phyloP scores from a whole-genome alignment of 1,140 invertebrate genomes.

The Drosophila littoralis region DNA sequence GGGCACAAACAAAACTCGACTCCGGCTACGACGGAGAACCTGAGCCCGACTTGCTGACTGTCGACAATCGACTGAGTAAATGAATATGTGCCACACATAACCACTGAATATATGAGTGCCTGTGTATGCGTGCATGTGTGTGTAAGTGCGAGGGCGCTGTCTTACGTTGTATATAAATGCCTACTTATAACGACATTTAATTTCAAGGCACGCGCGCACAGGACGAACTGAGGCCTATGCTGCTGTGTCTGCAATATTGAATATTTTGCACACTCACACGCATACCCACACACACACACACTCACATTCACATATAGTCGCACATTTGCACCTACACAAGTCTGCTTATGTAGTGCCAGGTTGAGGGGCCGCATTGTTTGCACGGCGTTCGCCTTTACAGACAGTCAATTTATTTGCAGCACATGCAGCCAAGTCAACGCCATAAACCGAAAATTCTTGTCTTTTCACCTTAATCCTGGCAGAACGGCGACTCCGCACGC shows the following conservation, averaged over 20 bases:
- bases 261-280: slow-evolving; percentile 59
- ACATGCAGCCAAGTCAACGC: slow-evolving; percentile 57
- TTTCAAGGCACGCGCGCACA: slow-evolving; percentile 74
- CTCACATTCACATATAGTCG: slow-evolving; percentile 3
- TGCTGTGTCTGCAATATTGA: slow-evolving; percentile 74
- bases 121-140: slow-evolving; percentile 18
- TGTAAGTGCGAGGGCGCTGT: slow-evolving; percentile 13
- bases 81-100: slow-evolving; percentile 45
- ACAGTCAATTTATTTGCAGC: slow-evolving; percentile 79
- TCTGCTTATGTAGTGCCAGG: slow-evolving; percentile 70
- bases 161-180: slow-evolving; percentile 76
- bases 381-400: slow-evolving; percentile 54
- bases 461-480: slow-evolving; percentile 72
- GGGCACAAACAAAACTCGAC: slow-evolving; percentile 23
- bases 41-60: slow-evolving; percentile 34
- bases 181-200: slow-evolving; percentile 82
- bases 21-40: slow-evolving; percentile 11
- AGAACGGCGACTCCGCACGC: background rate
- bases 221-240: slow-evolving; percentile 40
- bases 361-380: slow-evolving; percentile 55
- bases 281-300: slow-evolving; percentile 28
- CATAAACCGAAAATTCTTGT: slow-evolving; percentile 56
- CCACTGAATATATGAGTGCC: slow-evolving; percentile 9
- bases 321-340: slow-evolving; percentile 72
- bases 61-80: slow-evolving; percentile 46